These are phyloP conservation scores for Sitobion miscanthi DNA, from an alignment of 1,140 invertebrate genomes.

Conservation along the genomic window DNA sequence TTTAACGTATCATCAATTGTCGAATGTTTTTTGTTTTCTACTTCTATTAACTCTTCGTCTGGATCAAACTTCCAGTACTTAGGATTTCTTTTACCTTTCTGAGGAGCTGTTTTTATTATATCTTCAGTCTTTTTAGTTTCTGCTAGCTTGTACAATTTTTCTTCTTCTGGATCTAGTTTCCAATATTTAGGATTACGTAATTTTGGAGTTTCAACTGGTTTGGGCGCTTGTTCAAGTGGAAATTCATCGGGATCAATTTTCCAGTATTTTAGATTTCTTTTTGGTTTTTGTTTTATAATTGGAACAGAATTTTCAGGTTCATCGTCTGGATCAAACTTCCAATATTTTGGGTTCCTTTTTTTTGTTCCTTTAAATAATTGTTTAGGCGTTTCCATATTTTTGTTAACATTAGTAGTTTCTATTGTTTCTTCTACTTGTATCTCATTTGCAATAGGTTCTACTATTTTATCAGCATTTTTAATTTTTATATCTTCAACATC, in stretches of 20 bases:
- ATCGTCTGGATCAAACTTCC: conserved; percentile 53
- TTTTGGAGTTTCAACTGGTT: conserved; percentile 52
- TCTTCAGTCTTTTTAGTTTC: not conserved
- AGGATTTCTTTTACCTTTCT: conserved; percentile 34
- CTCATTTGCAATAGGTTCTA: not conserved
- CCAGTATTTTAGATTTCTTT: conserved; percentile 42
- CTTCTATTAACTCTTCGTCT: conserved; percentile 17
- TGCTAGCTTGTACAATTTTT: not conserved
- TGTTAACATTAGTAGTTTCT: not conserved
- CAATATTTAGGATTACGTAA: conserved; percentile 47
- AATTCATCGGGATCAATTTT: conserved; percentile 49
- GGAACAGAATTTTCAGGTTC: not conserved
- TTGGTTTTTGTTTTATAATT: conserved; percentile 25
- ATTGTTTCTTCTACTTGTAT: conserved; percentile 2
- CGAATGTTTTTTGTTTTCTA: not conserved
- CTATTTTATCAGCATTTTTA: not conserved
- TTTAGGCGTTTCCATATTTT: not conserved
- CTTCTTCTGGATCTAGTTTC: conserved; percentile 52
- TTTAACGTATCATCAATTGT: not conserved
- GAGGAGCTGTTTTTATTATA: not conserved
- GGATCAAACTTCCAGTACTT: conserved; percentile 55
- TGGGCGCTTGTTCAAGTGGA: not conserved
- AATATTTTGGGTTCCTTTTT: conserved; percentile 57
- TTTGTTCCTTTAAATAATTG: conserved; percentile 45
- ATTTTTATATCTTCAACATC: conserved; percentile 17